Base-by-base conservation (phyloP, 2,888 invertebrate species). In the Cheilosia impressa region DNA sequence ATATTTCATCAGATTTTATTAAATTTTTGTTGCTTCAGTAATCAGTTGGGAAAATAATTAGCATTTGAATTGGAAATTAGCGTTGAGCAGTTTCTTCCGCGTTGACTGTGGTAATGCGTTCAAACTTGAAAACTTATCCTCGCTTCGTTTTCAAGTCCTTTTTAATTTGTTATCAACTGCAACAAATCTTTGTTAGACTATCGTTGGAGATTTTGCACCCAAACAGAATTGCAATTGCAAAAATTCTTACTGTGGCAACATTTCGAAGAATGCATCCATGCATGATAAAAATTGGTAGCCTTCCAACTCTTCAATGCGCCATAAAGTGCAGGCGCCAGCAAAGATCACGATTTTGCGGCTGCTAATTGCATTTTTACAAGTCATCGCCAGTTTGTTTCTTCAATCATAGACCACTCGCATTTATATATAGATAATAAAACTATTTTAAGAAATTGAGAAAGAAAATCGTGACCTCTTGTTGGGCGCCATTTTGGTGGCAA, bases 1-100 rank as follows among this genome's bases (percentile, higher is more conserved):
- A 45, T 45, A 62, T 62, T 62, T 62, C 45, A 63, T 47, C 31
- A 63, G 63, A 31, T 47, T 19, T 31, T 1, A 6, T 27, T 27
- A 1, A 27, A 1, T 27, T 17, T n/a, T 19, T 63, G 24, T 6
- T 27, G 27, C 15, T 27, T 27, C 27, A 17, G 19, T 5, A 50
- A 15, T 47, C 31, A 31, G 17, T 31, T 45, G n/a, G 10, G 10
- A 24, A 22, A 7, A 24, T 24, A 52, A 15, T 15, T 15, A 0
- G 52, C 6, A 13, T 24, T 24, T 47, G 47, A 17, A 45, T 45
- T 47, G 19, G 19, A 47, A 47, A 17, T 47, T 47, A 45, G 15
- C n/a, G 1, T 7, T 17, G 2, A 17, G 0, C 45, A n/a, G 17
- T 7, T 45, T 7, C 6, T 13, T 1, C 38, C 38, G 13, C 3